Evolutionary conservation across 2,797 vertebrate genomes (phyloP).

Genomic region (Chaunax sp.): DNA sequence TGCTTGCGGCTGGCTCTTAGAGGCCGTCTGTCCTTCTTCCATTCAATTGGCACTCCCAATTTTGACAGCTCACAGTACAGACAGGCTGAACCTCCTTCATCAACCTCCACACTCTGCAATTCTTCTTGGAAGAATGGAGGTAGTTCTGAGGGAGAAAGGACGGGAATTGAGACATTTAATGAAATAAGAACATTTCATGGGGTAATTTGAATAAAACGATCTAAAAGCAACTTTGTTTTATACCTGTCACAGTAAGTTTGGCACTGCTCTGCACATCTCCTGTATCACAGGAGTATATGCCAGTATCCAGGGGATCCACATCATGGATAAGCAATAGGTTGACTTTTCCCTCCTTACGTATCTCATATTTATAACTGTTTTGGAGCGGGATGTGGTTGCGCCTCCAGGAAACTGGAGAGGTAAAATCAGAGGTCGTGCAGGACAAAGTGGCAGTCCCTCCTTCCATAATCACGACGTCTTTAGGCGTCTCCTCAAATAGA

Average conservation of each 20-base stretch:
- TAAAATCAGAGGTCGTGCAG: constrained; percentile 77
- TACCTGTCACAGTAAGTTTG: constrained; percentile 78
- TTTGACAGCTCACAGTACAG: constrained; percentile 88
- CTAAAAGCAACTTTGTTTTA: background rate
- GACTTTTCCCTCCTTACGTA: constrained; percentile 76
- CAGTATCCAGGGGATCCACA: constrained; percentile 84
- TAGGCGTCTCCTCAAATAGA: constrained; percentile 78
- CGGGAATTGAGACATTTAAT: background rate
- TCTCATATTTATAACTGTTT: constrained; percentile 77
- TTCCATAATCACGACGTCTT: constrained; percentile 73
- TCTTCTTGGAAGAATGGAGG: constrained; percentile 86
- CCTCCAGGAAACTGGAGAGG: constrained; percentile 75
- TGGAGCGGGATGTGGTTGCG: constrained; percentile 76
- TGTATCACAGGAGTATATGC: constrained; percentile 87
- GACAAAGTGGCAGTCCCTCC: constrained; percentile 78
- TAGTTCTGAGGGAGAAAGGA: constrained; percentile 60
- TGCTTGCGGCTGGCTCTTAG: constrained; percentile 86
- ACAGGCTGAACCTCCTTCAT: constrained; percentile 82
- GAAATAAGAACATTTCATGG: no score
- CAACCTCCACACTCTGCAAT: constrained; percentile 82
- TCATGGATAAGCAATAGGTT: constrained; percentile 79
- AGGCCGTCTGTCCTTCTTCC: constrained; percentile 86
- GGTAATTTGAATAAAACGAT: no score
- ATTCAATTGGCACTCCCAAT: constrained; percentile 75
- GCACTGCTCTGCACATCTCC: constrained; percentile 86